Base-by-base conservation (phyloP, 2,888 invertebrate genomes). In the Gasteruption jaculator region DNA sequence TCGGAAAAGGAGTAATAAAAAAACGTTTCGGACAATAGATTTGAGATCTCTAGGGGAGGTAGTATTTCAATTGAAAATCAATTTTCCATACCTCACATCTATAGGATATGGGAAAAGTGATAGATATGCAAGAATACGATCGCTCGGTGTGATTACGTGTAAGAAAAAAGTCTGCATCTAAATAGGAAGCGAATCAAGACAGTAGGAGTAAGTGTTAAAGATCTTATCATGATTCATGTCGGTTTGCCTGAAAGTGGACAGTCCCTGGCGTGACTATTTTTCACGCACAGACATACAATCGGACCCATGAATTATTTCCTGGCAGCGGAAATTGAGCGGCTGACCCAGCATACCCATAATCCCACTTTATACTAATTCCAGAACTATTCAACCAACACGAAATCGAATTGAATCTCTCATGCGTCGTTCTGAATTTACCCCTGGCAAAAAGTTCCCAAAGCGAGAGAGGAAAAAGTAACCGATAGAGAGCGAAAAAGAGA, bases 241-340 rank as follows among this genome's bases (percentile, higher is more conserved):
- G 22, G 33, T 43, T 29, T 20, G 26, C 21, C 14, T 20, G 26
- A 21, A n/a, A 24, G 20, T 19, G 41, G 24, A 12, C 21, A 25
- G 26, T 20, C 33, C 34, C 19, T 21, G 16, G 11, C 22, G 14
- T 8, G 21, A 33, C 34, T 39, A 14, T 40, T 43, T 35, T 33
- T 41, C 32, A 24, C 5, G 10, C 33, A 34, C 27, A 16, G 12
- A 26, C 35, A 19, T 22, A 19, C 12, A 27, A 20, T 38, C 12
- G 29, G 34, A 15, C 38, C 44, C 34, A 49, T 54, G 50, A 57
- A 56, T 54, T 51, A 54, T 49, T 45, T 20, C 18, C 39, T 20
- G 32, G 20, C 12, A 15, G 41, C 24, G 42, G 46, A 50, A 54
- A 50, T 56, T 45, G 47, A 49, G 30, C 35, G 39, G 26, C 26